A percentile compares a stretch with the other conserved stretches of the same genome.
phyloP scores from a whole-genome alignment of 1,140 invertebrate genomes.

The Argopecten irradians region DNA sequence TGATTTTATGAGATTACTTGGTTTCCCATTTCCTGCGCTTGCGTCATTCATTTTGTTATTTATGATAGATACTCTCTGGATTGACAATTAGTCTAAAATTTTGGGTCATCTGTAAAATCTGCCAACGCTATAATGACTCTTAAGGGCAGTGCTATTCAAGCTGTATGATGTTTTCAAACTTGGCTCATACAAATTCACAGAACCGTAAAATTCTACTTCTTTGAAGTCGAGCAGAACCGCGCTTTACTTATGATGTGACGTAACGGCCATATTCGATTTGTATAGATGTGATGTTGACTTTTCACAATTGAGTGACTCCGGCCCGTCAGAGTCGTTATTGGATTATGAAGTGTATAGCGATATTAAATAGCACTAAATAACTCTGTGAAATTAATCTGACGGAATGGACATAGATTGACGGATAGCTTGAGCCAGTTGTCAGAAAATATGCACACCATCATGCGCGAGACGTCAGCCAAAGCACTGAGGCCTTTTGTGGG shows the following conservation, averaged over 20 bases:
- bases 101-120: background rate
- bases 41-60: background rate
- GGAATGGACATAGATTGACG: conserved; percentile 9
- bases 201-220: background rate
- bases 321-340: background rate
- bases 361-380: conserved; percentile 24
- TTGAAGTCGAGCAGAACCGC: background rate
- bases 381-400: conserved; percentile 2
- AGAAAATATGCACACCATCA: background rate
- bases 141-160: background rate
- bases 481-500: background rate
- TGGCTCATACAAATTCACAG: background rate
- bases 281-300: background rate
- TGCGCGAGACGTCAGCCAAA: background rate
- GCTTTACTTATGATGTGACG: background rate
- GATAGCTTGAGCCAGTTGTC: conserved; percentile 20
- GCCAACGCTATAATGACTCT: background rate
- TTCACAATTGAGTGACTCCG: background rate
- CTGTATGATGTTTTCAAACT: background rate
- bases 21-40: background rate
- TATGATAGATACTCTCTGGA: background rate
- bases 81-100: background rate
- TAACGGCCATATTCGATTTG: background rate
- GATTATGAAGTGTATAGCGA: conserved; percentile 12
- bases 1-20: background rate